These are phyloP conservation scores for Agriopis aurantiaria DNA, from an alignment of 2,888 invertebrate species.

Conservation along the genomic window DNA sequence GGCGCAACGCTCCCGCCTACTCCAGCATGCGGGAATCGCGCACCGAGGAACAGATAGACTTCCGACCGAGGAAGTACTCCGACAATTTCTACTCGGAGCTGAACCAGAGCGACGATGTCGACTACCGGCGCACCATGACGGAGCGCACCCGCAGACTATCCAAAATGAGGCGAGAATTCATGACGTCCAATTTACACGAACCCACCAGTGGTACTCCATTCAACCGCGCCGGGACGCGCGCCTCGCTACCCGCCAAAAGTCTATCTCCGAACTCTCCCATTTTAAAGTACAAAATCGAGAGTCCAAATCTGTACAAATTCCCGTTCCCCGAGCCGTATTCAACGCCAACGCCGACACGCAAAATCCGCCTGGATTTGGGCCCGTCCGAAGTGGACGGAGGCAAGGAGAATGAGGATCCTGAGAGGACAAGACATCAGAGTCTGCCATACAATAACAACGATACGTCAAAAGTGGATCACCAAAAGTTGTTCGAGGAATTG, in stretches of 20 bases:
- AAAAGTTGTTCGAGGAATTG: slow-evolving; percentile 79
- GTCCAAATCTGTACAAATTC: slow-evolving; percentile 81
- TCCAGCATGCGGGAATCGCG: slow-evolving; percentile 82
- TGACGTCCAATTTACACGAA: slow-evolving; percentile 79
- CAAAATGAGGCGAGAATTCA: slow-evolving; percentile 76
- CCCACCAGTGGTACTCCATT: slow-evolving; percentile 69
- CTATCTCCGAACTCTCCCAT: slow-evolving; percentile 53
- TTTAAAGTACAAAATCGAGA: slow-evolving; percentile 77
- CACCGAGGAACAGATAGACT: slow-evolving; percentile 73
- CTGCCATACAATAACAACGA: slow-evolving; percentile 61
- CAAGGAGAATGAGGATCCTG: slow-evolving; percentile 74
- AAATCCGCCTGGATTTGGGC: slow-evolving; percentile 70
- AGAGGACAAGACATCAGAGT: slow-evolving; percentile 65
- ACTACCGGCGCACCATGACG: slow-evolving; percentile 77
- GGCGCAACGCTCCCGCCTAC: slow-evolving; percentile 75
- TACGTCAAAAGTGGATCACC: slow-evolving; percentile 71
- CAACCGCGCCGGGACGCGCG: slow-evolving; percentile 70
- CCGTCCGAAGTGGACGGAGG: slow-evolving; percentile 60
- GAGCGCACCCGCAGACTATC: slow-evolving; percentile 79
- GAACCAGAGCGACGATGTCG: slow-evolving; percentile 79
- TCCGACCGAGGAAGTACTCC: slow-evolving; percentile 79
- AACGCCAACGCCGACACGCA: slow-evolving; percentile 77
- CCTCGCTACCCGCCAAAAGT: slow-evolving; percentile 74
- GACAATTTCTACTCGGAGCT: slow-evolving; percentile 80
- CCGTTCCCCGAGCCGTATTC: slow-evolving; percentile 82